These are phyloP conservation scores for Wasmannia auropunctata DNA, from an alignment of 1,140 invertebrate genomes.

Conservation along the genomic window DNA sequence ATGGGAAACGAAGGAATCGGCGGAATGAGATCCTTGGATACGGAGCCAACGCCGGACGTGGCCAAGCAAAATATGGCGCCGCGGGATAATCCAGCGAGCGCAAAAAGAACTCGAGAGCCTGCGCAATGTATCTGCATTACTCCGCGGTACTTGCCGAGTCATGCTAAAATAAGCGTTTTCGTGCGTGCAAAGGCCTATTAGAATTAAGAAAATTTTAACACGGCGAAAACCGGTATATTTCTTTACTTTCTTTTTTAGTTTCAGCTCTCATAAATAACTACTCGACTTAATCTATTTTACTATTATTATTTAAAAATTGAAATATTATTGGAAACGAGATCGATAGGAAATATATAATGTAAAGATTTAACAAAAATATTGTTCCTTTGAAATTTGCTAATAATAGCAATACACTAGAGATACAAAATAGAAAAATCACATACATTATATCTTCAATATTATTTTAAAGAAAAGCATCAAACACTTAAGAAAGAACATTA, in stretches of 20 bases:
- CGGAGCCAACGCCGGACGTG: slow-evolving; percentile 64
- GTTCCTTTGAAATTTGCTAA: not conserved
- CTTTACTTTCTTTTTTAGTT: not conserved
- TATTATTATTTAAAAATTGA: not conserved
- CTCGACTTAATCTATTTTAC: not conserved
- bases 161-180: slow-evolving; percentile 46
- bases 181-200: slow-evolving; percentile 26
- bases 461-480: not conserved
- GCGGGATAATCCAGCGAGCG: slow-evolving; percentile 62
- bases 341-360: not conserved
- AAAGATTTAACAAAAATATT: not conserved
- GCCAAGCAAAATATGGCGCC: slow-evolving; percentile 68
- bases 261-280: not conserved
- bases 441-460: not conserved
- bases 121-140: slow-evolving; percentile 52
- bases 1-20: slow-evolving; percentile 62
- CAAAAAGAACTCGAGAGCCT: slow-evolving; percentile 23
- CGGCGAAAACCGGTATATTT: not conserved
- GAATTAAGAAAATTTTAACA: slow-evolving; percentile 32
- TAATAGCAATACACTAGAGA: not conserved
- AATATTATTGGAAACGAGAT: not conserved
- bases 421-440: not conserved
- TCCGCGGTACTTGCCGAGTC: slow-evolving; percentile 17
- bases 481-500: not conserved
- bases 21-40: slow-evolving; percentile 72